phyloP scores from a whole-genome alignment of 2,113 vertebrate species.

The Tachycineta bicolor region DNA sequence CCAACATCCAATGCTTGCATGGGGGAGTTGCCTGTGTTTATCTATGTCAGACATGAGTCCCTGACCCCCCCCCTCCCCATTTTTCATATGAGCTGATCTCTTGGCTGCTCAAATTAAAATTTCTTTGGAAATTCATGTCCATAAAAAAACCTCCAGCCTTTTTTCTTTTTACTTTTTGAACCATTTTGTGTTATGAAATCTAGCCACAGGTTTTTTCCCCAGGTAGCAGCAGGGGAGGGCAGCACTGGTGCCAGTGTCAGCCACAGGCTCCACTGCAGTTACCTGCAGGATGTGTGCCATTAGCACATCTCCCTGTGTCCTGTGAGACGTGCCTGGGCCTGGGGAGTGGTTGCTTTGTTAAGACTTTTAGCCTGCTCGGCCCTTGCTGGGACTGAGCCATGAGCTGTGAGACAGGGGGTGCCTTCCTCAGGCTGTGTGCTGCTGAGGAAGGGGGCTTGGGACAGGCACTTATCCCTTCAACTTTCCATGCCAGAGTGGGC shows the following conservation, averaged over 20 bases:
- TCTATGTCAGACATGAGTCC: not conserved
- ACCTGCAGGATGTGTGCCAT: not conserved
- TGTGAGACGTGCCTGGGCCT: not conserved
- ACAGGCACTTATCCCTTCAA: not conserved
- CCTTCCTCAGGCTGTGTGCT: not conserved
- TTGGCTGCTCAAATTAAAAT: not conserved
- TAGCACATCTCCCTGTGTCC: not conserved
- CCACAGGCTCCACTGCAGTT: not conserved
- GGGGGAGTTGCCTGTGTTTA: not conserved
- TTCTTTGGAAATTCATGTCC: not conserved
- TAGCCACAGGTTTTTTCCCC: not conserved
- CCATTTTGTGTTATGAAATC: not conserved
- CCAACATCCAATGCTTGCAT: fast-evolving
- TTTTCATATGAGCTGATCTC: not conserved
- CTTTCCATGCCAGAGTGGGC: too few species aligned
- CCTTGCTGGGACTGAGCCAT: not conserved
- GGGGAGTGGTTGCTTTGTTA: not conserved
- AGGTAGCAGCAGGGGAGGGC: not conserved
- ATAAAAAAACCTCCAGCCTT: not conserved
- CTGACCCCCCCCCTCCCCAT: not conserved
- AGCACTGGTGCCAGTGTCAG: not conserved
- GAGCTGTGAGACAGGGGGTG: not conserved
- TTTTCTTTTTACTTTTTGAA: not conserved
- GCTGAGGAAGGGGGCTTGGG: not conserved
- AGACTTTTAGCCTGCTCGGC: constrained; percentile 11